Base-by-base conservation (phyloP, 1,140 invertebrate species). In the Drepana arcuata region DNA sequence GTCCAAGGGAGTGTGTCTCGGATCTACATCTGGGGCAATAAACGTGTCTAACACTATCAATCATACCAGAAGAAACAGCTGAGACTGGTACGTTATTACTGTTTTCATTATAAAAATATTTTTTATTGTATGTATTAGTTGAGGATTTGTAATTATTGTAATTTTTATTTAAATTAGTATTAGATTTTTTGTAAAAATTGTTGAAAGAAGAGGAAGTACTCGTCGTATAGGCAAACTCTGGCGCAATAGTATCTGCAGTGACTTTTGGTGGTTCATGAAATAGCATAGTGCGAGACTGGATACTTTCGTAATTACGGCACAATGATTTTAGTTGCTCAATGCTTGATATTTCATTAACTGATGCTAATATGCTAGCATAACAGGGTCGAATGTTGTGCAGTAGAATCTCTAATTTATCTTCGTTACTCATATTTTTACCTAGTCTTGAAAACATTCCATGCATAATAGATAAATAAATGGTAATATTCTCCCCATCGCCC, bases 401-500 rank as follows among this genome's bases (percentile, higher is more conserved):
- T 4, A 58, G 15, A 10, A 58, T 62, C 36, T 56, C 46, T 2
- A 64, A 25, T 26, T 55, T 48, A 0, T 64, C 57, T 6, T 48
- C 37, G 7, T 53, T 43, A 2, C 36, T 14, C 6, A 52, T 7
- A 0, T 16, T 2, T 21, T 14, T 29, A 0, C 7, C 6, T 1
- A 38, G 0, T 9, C 48, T 42, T n/a, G 29, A 16, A 30, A 64
- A 30, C 62, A 69, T 64, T n/a, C 33, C 33, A 2, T 11, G 6
- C 33, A 35, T 35, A n/a, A 55, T 42, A 0, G 64, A 43, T 6
- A 68, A 16, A 45, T 63, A 71, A 24, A 66, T 46, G 0, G 39
- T 42, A 2, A 68, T 71, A 24, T 48, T 55, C 35, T 64, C 53
- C 0, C 21, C 10, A 16, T 58, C 44, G 0, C 64, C 67, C 33